A percentile compares a stretch with the other conserved stretches of the same genome.
phyloP scores from a whole-genome alignment of 1,140 invertebrate genomes.

The Galendromus occidentalis region DNA sequence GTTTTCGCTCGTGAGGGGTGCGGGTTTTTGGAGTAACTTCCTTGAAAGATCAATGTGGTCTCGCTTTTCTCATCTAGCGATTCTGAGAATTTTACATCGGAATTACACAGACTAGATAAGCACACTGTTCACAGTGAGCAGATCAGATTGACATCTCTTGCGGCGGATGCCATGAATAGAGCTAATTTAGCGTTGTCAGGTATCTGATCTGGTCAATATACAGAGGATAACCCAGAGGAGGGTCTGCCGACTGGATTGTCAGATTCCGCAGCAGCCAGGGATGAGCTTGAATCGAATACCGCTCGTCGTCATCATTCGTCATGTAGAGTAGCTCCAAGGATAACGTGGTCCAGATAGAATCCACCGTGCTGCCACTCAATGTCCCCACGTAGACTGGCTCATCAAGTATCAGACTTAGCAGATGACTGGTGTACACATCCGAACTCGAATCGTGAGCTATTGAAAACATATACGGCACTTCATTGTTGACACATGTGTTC shows the following conservation, averaged over 20 bases:
- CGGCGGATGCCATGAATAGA: not conserved
- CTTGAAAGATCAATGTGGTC: no score
- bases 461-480: conserved; percentile 30
- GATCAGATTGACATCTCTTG: no score
- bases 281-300: conserved; percentile 37
- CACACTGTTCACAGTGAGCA: no score
- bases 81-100: no score
- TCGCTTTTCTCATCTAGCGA: no score
- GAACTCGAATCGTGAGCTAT: conserved; percentile 27
- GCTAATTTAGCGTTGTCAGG: not conserved
- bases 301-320: conserved; percentile 38
- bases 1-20: no score
- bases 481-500: conserved; percentile 27
- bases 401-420: conserved; percentile 26
- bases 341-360: conserved; percentile 34
- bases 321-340: conserved; percentile 34
- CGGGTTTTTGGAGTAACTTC: no score
- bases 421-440: conserved; percentile 29
- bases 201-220: conserved; percentile 19
- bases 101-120: no score
- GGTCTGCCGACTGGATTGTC: conserved; percentile 34
- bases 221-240: conserved; percentile 35
- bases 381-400: conserved; percentile 28
- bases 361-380: conserved; percentile 29
- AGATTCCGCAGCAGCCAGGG: conserved; percentile 32